phyloP scores from a whole-genome alignment of 2,113 vertebrate genomes.

The Panthera leo region DNA sequence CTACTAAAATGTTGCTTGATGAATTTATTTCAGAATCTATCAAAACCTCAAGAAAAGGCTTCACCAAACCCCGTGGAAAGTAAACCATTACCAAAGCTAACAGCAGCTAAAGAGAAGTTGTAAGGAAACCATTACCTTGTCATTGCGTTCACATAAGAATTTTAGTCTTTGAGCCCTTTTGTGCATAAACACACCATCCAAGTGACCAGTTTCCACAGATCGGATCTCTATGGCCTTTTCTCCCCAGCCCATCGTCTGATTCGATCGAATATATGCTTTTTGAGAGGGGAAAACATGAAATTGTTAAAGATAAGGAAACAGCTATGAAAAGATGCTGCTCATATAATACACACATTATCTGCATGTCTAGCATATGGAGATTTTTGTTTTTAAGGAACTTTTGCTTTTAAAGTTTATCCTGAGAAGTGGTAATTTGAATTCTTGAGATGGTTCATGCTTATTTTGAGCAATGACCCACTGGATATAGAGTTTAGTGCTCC shows the following conservation, averaged over 20 bases:
- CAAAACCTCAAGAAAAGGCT: not conserved
- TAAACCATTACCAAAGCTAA: not conserved
- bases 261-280: conserved; percentile 97
- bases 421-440: not conserved
- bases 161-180: conserved; percentile 99
- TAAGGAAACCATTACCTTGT: conserved; percentile 90
- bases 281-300: conserved; percentile 26
- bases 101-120: not conserved
- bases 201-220: conserved; percentile 97
- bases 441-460: not conserved
- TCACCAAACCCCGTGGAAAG: not conserved
- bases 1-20: not conserved
- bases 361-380: not conserved
- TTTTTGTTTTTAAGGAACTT: not conserved
- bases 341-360: not conserved
- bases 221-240: conserved; percentile 99
- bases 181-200: conserved; percentile 99
- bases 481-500: not conserved
- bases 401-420: not conserved
- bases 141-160: conserved; percentile 98
- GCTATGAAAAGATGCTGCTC: not conserved
- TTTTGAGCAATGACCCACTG: not conserved
- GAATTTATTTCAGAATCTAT: not conserved
- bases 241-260: conserved; percentile 99
- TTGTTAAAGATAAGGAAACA: not conserved